Conservation (phyloP, 1,140 invertebrate species). For the Ephestia elutella region DNA sequence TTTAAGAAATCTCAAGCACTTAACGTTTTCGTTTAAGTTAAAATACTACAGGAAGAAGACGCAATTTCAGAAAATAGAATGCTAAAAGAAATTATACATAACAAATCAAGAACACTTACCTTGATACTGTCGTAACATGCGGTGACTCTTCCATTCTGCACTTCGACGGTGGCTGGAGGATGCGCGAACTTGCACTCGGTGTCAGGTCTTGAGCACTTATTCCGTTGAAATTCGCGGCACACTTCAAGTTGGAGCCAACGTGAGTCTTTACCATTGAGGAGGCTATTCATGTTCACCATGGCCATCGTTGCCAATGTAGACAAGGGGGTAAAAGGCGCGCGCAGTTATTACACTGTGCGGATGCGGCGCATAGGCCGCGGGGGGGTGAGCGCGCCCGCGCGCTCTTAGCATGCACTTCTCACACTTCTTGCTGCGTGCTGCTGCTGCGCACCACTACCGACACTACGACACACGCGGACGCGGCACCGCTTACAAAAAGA, state of each 20-base stretch:
- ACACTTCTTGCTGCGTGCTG: conserved; percentile 32
- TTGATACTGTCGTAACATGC: conserved; percentile 99
- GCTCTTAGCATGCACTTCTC: conserved; percentile 56
- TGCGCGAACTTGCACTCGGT: conserved; percentile 99
- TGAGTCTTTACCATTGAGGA: conserved; percentile 98
- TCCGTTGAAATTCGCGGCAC: conserved; percentile 99
- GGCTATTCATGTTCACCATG: conserved; percentile 98
- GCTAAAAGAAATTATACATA: background rate
- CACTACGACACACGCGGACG: conserved; percentile 47
- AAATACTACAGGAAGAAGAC: background rate
- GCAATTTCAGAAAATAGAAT: background rate
- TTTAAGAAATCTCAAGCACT: conserved; percentile 5
- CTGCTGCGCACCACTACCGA: conserved; percentile 38
- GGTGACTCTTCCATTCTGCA: conserved; percentile 99
- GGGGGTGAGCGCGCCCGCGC: conserved; percentile 56
- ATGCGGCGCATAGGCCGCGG: conserved; percentile 67
- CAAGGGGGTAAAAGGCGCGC: conserved; percentile 39
- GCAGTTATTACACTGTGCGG: conserved; percentile 59
- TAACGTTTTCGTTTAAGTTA: no score
- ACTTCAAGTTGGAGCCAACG: conserved; percentile 99
- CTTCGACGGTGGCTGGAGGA: conserved; percentile 98
- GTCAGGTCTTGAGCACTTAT: conserved; percentile 99
- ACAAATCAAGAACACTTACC: conserved; percentile 79
- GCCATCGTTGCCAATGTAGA: conserved; percentile 78
- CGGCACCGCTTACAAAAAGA: conserved; percentile 26